A percentile compares a stretch with the other conserved stretches of the same genome.
phyloP scores from a whole-genome alignment of 1,140 invertebrate genomes.

The Cherax destructor region DNA sequence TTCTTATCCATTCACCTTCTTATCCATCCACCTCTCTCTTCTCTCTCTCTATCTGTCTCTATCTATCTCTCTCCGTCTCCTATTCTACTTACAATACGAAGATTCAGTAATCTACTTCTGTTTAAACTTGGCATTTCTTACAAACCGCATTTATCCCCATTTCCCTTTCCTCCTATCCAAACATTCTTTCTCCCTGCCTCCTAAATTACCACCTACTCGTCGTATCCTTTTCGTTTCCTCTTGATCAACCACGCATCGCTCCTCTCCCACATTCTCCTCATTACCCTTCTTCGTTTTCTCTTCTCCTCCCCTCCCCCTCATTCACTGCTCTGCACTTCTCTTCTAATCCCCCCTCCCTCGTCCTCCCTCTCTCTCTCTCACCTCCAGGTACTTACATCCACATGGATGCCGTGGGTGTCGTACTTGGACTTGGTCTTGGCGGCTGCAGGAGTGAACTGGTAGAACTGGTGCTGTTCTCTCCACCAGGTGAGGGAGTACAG shows the following conservation, averaged over 20 bases:
- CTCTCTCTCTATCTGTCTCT: not conserved
- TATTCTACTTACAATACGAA: no score
- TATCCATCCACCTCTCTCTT: no score
- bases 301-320: not conserved
- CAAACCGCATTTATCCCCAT: not conserved
- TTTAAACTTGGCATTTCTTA: no score
- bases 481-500: slow-evolving; percentile 51
- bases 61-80: no score
- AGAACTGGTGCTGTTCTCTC: slow-evolving; percentile 47
- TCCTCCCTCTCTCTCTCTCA: not conserved
- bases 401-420: slow-evolving; percentile 25
- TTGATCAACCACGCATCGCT: not conserved
- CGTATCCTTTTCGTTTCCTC: not conserved
- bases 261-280: not conserved
- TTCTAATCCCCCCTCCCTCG: not conserved
- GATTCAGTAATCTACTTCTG: no score
- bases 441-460: slow-evolving; percentile 40
- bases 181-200: not conserved
- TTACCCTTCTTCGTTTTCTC: not conserved
- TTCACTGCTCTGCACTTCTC: not conserved
- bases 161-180: not conserved
- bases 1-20: not conserved
- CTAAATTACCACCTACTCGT: not conserved
- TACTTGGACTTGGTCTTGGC: slow-evolving; percentile 34
- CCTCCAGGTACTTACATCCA: slow-evolving; percentile 30